Conservation (phyloP, 2,888 invertebrate genomes). For the Phalera bucephala region DNA sequence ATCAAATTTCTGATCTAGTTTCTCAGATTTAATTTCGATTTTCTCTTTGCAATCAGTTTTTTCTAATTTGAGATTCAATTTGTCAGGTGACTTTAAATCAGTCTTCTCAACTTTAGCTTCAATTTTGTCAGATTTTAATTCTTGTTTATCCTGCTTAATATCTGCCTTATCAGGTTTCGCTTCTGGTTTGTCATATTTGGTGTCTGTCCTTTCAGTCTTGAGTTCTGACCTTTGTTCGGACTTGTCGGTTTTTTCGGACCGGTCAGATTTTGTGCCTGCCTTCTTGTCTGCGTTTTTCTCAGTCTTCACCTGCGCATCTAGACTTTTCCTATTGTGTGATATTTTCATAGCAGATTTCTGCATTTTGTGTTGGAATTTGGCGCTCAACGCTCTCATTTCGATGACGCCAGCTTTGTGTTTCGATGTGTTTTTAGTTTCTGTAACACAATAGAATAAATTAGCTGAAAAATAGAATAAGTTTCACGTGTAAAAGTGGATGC, state of each 20-base stretch:
- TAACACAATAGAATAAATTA: too few species aligned
- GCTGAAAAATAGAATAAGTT: too few species aligned
- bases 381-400: constrained; percentile 76
- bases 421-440: constrained; percentile 63
- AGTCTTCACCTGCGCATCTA: constrained; percentile 50
- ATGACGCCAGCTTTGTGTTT: constrained; percentile 76
- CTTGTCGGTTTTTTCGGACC: constrained; percentile 6
- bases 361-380: constrained; percentile 68
- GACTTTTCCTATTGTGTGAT: constrained; percentile 56
- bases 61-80: constrained; percentile 10
- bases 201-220: not conserved
- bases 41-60: constrained; percentile 4
- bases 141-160: constrained; percentile 10
- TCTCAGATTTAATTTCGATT: constrained; percentile 14
- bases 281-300: constrained; percentile 53
- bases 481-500: too few species aligned
- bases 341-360: constrained; percentile 52
- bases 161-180: constrained; percentile 6
- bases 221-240: too few species aligned
- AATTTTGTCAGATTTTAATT: constrained; percentile 7
- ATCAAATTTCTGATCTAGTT: constrained; percentile 9
- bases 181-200: constrained; percentile 2
- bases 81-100: constrained; percentile 4
- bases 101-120: constrained; percentile 5
- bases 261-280: constrained; percentile 33